A percentile compares a stretch with the other conserved stretches of the same genome.
phyloP scores from a whole-genome alignment of 2,888 invertebrate genomes.

The Platycheirus rosarum region DNA sequence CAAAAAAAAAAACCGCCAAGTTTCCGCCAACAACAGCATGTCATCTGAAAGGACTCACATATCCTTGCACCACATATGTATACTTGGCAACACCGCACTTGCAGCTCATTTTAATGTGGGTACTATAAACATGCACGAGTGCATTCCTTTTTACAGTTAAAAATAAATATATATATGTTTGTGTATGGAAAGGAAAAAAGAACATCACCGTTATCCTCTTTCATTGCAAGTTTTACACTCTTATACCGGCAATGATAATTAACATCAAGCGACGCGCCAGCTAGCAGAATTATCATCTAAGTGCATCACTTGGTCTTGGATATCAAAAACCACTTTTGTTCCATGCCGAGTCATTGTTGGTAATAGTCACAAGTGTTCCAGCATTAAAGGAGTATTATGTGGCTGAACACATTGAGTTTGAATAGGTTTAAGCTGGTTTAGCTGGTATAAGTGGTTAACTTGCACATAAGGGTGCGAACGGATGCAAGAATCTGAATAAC shows the following conservation, averaged over 20 bases:
- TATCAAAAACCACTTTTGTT: constrained; percentile 60
- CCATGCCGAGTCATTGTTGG: constrained; percentile 42
- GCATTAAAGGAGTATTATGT: constrained; percentile 57
- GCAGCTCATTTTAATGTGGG: constrained; percentile 45
- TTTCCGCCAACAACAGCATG: constrained; percentile 31
- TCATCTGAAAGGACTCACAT: constrained; percentile 39
- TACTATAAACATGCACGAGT: neutral
- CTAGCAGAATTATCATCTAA: constrained; percentile 57
- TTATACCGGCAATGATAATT: constrained; percentile 46
- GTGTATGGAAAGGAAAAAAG: constrained; percentile 24
- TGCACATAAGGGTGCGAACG: constrained; percentile 3
- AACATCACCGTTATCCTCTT: constrained; percentile 47
- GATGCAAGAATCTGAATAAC: constrained; percentile 33
- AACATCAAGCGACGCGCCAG: constrained; percentile 47
- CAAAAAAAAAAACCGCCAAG: constrained; percentile 17
- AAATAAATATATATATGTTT: constrained; percentile 7
- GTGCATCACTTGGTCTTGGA: constrained; percentile 65
- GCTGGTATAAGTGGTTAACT: constrained; percentile 32
- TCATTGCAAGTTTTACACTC: constrained; percentile 50
- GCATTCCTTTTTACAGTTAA: constrained; percentile 15
- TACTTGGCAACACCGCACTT: neutral
- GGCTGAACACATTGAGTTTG: constrained; percentile 52
- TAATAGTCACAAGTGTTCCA: constrained; percentile 27
- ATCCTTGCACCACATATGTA: constrained; percentile 1
- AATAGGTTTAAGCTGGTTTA: constrained; percentile 34